Base-by-base conservation (phyloP, 2,888 invertebrate genomes). In the Hyposoter dolosus region DNA sequence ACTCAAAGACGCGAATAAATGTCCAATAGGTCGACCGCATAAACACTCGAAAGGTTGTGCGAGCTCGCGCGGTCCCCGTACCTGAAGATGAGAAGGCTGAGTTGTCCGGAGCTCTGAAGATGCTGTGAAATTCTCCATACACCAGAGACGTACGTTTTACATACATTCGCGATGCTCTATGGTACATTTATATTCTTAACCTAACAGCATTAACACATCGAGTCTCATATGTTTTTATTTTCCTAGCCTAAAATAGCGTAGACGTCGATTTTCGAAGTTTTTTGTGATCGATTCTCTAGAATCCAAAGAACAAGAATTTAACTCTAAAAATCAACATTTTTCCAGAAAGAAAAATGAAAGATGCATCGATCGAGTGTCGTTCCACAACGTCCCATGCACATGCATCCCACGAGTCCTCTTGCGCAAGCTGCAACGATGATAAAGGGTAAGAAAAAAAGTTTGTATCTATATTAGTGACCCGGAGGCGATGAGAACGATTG, bases 401-500 rank as follows among this genome's bases (percentile, higher is more conserved):
- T 53, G 28, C 4, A 17, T 53, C 53, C 6, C 40, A 19, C 19
- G 10, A 40, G 40, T 40, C 40, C 17, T 0, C 12, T 56, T 40
- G 15, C 17, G 15, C 17, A 19, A n/a, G 35, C 9, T 3, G 23
- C 81, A 45, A 74, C 17, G 28, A 5, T 0, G 23, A 75, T 50
- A 50, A 66, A 76, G 40, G 17, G 40, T 23, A 35, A 85, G 17
- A 47, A 69, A 66, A 65, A 80, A 75, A 78, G 56, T 50, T 9
- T 32, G 66, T 68, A 66, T 76, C 72, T 74, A 50, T 75, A 60
- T 72, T 28, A 80, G 77, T 76, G 82, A 80, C 80, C 86, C 80
- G 60, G 83, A 77, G 86, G 86, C 85, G 66, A 76, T 43, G 72
- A 56, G 77, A 71, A 69, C 79, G 82, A 47, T 53, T 45, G 47